Conservation (phyloP, 2,797 vertebrate genomes). For the Calcarius lapponicus region DNA sequence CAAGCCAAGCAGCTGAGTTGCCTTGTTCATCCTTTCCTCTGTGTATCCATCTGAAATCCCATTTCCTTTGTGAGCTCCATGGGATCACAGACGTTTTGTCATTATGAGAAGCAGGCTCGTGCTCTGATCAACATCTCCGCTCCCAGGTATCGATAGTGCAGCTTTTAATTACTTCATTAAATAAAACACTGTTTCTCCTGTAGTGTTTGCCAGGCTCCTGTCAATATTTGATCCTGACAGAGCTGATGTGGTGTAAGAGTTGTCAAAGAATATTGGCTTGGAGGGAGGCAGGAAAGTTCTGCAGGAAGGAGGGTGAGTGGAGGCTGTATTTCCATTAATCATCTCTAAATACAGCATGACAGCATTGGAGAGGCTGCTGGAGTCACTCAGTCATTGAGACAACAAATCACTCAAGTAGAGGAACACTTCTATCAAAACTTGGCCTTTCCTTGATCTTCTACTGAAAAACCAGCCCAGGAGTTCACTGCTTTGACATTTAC, state of each 20-base stretch:
- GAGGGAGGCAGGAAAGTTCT: neutral
- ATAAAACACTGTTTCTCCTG: neutral
- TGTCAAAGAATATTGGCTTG: neutral
- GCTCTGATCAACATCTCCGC: neutral
- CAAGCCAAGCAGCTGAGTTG: neutral
- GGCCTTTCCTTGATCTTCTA: neutral
- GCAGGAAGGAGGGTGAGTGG: neutral
- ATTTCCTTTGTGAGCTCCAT: neutral
- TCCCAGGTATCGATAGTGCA: neutral
- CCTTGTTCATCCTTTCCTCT: neutral
- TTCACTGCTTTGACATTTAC: neutral
- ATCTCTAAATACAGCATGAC: neutral
- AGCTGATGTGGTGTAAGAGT: neutral
- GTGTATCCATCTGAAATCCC: neutral
- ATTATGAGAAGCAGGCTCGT: rapidly evolving
- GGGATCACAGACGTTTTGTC: neutral
- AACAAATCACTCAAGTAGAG: neutral
- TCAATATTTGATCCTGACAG: neutral
- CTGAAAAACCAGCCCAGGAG: neutral
- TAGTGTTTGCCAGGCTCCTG: neutral
- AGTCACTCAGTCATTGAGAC: neutral
- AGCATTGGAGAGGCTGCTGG: neutral
- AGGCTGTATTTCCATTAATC: neutral
- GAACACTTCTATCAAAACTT: neutral
- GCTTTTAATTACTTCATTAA: neutral